Percentiles rank a stretch among this genome's conserved stretches.
These are phyloP conservation scores for Rostratula benghalensis DNA, from an alignment of 2,113 vertebrate genomes.

Conservation along the genomic window DNA sequence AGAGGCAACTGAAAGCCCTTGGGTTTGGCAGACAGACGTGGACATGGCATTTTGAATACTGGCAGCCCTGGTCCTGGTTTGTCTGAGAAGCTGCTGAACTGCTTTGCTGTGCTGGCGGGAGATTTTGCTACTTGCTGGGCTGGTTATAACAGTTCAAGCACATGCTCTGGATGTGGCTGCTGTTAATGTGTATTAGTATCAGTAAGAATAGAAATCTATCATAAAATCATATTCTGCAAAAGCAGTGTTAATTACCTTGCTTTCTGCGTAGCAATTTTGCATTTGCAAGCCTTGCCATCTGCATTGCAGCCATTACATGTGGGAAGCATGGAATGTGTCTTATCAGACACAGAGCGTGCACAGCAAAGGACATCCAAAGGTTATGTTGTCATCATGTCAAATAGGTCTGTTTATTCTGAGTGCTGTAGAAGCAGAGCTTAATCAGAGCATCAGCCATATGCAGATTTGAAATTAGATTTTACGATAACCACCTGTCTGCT, in stretches of 20 bases:
- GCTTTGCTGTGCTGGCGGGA: not conserved
- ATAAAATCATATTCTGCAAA: not conserved
- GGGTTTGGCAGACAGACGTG: not conserved
- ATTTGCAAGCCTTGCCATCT: conserved; percentile 3
- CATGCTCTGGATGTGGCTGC: not conserved
- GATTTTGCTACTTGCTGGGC: not conserved
- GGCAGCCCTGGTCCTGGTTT: not conserved
- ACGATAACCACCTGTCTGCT: conserved; percentile 56
- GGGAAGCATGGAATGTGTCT: conserved; percentile 45
- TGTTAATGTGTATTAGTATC: not conserved
- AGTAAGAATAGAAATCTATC: not conserved
- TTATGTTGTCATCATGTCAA: conserved; percentile 66
- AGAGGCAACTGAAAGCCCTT: not conserved
- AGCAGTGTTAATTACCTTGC: not conserved
- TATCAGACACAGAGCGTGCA: conserved; percentile 34
- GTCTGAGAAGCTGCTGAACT: not conserved
- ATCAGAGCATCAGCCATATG: conserved; percentile 61
- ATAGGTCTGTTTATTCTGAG: conserved; percentile 58
- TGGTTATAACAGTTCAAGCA: not conserved
- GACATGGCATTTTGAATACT: not conserved
- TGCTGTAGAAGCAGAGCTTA: conserved; percentile 49
- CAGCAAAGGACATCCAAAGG: conserved; percentile 61
- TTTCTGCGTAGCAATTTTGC: not conserved
- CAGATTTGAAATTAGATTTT: conserved; percentile 67
- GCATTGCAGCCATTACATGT: conserved; percentile 24